Conservation (phyloP, 2,113 vertebrate genomes). For the Nerophis ophidion region DNA sequence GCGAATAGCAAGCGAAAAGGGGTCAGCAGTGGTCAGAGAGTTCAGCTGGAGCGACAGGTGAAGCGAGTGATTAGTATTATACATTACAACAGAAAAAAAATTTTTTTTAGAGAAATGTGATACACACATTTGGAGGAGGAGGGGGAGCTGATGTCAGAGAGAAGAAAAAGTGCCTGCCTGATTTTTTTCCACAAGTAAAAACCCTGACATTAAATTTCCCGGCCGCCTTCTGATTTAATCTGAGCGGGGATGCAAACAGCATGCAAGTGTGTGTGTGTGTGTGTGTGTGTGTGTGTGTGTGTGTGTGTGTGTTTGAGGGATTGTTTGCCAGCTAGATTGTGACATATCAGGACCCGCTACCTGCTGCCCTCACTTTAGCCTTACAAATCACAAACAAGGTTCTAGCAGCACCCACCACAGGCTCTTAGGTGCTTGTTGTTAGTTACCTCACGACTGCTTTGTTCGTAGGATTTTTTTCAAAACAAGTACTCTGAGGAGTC, state of each 20-base stretch:
- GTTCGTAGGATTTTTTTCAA: no score
- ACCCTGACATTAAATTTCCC: constrained; percentile 40
- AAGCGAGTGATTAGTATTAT: background rate
- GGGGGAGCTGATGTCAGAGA: constrained; percentile 9
- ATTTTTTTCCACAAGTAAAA: constrained; percentile 19
- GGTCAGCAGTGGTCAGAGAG: constrained; percentile 42
- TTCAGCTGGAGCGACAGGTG: constrained; percentile 28
- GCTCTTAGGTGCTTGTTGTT: background rate
- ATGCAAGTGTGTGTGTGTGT: constrained; percentile 15
- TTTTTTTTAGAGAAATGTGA: constrained; percentile 15
- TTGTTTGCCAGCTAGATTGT: constrained; percentile 73
- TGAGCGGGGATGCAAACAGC: constrained; percentile 56
- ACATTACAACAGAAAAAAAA: constrained; percentile 20
- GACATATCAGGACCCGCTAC: constrained; percentile 71
- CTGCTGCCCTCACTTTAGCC: constrained; percentile 76
- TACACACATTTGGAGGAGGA: background rate
- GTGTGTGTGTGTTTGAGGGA: constrained; percentile 62
- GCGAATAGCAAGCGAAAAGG: constrained; percentile 39
- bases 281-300: constrained; percentile 20
- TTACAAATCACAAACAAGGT: constrained; percentile 67
- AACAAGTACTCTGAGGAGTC: no score
- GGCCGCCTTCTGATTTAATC: constrained; percentile 58
- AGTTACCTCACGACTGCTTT: no score
- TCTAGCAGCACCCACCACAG: constrained; percentile 37
- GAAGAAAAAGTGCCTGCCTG: constrained; percentile 26